Percentiles rank a stretch among this genome's conserved stretches.
phyloP scores from a whole-genome alignment of 2,888 invertebrate species.

The Drosophila mercatorum region DNA sequence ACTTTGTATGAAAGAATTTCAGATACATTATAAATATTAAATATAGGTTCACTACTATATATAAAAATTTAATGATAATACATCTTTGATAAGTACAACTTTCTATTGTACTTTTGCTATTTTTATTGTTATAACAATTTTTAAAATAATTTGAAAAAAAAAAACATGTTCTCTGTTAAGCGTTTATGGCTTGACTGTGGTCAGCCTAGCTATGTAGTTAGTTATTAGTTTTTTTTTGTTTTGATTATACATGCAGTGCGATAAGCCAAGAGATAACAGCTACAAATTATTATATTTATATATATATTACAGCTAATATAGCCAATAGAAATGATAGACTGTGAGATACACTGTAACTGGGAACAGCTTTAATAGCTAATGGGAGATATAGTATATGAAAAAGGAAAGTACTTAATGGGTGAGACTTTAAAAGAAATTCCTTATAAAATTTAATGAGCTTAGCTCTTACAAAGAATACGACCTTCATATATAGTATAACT shows the following conservation, averaged over 20 bases:
- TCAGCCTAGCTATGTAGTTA: slow-evolving; percentile 22
- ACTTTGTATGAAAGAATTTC: no score
- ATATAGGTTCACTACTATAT: no score
- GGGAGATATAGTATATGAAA: no score
- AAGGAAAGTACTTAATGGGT: no score
- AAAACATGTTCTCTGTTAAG: not conserved
- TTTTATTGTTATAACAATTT: not conserved
- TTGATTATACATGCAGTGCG: not conserved
- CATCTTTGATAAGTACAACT: not conserved
- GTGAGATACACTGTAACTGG: not conserved
- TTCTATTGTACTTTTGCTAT: not conserved
- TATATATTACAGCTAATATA: not conserved
- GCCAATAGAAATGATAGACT: not conserved
- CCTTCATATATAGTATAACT: not conserved
- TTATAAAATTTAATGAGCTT: no score
- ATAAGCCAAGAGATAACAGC: slow-evolving; percentile 9
- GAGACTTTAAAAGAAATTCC: no score
- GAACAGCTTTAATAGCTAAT: not conserved
- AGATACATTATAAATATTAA: no score
- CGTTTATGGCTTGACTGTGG: slow-evolving; percentile 36
- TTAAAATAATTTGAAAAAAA: not conserved
- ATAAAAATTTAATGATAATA: not conserved
- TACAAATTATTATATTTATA: not conserved
- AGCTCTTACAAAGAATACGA: no score
- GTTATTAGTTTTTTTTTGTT: not conserved